These are phyloP conservation scores for Criorhina ranunculi DNA, from an alignment of 2,888 invertebrate genomes.

Conservation along the genomic window DNA sequence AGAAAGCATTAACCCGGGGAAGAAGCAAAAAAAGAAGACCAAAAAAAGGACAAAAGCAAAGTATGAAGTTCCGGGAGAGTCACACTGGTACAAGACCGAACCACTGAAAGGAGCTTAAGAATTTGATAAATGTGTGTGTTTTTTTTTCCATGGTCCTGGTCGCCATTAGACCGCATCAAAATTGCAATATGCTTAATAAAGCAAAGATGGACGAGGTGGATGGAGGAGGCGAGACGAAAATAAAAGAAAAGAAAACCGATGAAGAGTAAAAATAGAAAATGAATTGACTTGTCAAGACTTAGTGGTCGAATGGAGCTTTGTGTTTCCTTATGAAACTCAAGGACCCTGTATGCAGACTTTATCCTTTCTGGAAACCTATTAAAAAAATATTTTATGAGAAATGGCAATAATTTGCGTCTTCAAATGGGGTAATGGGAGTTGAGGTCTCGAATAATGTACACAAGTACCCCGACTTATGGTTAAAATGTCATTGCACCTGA, in stretches of 20 bases:
- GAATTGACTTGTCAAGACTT: conserved; percentile 31
- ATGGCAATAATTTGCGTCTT: conserved; percentile 27
- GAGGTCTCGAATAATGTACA: no score
- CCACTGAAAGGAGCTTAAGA: conserved; percentile 60
- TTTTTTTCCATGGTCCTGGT: conserved; percentile 56
- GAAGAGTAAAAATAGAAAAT: conserved; percentile 27
- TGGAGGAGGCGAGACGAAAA: neutral
- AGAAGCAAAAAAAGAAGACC: no score
- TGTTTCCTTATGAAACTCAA: conserved; percentile 7
- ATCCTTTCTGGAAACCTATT: conserved; percentile 41
- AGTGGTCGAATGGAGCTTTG: conserved; percentile 41
- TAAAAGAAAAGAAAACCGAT: neutral
- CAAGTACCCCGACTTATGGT: no score
- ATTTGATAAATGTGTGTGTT: conserved; percentile 62
- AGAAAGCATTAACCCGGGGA: conserved; percentile 65
- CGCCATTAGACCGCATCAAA: conserved; percentile 69
- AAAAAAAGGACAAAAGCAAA: conserved; percentile 34
- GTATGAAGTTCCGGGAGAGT: neutral
- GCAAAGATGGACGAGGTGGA: conserved; percentile 2
- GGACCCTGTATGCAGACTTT: conserved; percentile 7
- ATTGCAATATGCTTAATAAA: conserved; percentile 72
- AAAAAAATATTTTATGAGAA: conserved; percentile 7
- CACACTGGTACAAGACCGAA: neutral
- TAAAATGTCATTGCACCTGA: no score
- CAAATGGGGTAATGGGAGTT: conserved; percentile 12